phyloP scores from a whole-genome alignment of 1,140 invertebrate species.

The Muscidifurax raptorellus region DNA sequence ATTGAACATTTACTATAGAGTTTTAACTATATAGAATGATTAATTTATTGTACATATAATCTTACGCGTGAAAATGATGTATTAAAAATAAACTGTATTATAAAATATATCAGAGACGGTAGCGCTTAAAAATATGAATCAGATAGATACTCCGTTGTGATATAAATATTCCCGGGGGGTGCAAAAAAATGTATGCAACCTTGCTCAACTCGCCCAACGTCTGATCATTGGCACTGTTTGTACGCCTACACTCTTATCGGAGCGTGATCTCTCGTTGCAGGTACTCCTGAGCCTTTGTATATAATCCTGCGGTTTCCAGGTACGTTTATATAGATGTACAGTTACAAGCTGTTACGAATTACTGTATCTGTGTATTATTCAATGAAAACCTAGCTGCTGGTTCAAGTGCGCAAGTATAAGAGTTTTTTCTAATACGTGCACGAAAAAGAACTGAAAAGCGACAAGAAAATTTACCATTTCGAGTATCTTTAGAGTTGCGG shows the following conservation, averaged over 20 bases:
- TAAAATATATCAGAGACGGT: neutral
- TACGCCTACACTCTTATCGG: neutral
- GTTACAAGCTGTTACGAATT: neutral
- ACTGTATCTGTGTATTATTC: neutral
- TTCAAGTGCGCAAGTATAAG: neutral
- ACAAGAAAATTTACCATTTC: too few relatives aligned
- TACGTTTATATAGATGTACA: neutral
- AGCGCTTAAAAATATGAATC: neutral
- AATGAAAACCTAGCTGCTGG: neutral
- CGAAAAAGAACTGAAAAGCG: too few relatives aligned
- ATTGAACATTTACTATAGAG: neutral
- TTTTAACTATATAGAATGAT: too few relatives aligned
- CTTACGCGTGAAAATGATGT: too few relatives aligned
- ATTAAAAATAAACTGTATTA: too few relatives aligned
- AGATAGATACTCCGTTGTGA: neutral
- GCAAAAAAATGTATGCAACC: neutral
- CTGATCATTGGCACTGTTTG: neutral
- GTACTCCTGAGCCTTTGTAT: neutral
- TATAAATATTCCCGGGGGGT: neutral
- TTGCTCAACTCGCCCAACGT: neutral
- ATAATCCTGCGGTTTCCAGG: neutral
- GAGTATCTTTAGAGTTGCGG: too few relatives aligned
- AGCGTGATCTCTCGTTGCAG: neutral
- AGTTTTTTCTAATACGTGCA: too few relatives aligned
- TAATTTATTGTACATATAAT: too few relatives aligned